A percentile compares a stretch with the other conserved stretches of the same genome.
Evolutionary conservation across 2,888 invertebrate species (phyloP).

Genomic region (Cosmia pyralina): DNA sequence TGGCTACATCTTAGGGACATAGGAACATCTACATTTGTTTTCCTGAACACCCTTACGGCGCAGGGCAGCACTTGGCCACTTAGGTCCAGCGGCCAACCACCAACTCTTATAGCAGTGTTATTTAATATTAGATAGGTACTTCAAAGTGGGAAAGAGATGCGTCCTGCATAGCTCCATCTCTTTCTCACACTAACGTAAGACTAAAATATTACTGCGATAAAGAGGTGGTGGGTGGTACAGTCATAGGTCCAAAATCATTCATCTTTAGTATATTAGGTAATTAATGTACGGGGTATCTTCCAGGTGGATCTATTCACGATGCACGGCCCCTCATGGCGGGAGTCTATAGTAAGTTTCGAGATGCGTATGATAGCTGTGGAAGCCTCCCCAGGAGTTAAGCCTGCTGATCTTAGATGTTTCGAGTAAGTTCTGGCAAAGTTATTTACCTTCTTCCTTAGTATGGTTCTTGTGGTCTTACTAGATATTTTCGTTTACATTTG

Average conservation of each 20-base stretch:
- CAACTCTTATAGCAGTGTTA: not conserved
- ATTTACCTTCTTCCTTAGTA: no score
- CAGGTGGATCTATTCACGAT: slow-evolving; percentile 96
- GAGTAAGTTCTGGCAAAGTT: slow-evolving; percentile 80
- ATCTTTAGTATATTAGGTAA: not conserved
- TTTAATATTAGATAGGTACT: not conserved
- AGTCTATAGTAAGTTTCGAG: slow-evolving; percentile 94
- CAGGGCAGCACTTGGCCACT: not conserved
- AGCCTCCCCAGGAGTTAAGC: slow-evolving; percentile 90
- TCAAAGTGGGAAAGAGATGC: not conserved
- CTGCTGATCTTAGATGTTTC: slow-evolving; percentile 91
- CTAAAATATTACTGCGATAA: not conserved
- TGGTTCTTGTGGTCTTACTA: not conserved
- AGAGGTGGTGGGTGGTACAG: not conserved
- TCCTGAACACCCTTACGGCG: not conserved
- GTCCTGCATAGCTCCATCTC: not conserved
- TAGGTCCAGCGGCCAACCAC: not conserved
- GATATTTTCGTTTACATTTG: no score
- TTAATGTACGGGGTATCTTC: not conserved
- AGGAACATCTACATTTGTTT: not conserved
- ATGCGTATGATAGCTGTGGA: slow-evolving; percentile 92
- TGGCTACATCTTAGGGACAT: not conserved
- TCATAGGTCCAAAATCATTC: not conserved
- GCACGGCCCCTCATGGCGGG: slow-evolving; percentile 94
- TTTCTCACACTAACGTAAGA: not conserved